Evolutionary conservation across 2,797 vertebrate species (phyloP).

Genomic region (Xiphophorus birchmanni): DNA sequence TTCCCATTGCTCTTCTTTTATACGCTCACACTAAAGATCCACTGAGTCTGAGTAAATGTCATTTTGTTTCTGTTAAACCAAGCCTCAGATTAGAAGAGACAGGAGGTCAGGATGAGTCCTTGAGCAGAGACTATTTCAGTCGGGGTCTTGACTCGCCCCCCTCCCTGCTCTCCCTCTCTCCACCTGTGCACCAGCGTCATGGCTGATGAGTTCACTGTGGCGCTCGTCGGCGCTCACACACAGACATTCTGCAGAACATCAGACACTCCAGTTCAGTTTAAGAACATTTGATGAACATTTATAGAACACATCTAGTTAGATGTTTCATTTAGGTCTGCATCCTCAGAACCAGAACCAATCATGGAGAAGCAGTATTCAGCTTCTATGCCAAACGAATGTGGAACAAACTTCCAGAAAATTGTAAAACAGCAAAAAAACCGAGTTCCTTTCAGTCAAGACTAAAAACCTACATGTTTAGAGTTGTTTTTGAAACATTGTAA

Average conservation of each 20-base stretch:
- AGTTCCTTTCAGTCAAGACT: too few species aligned
- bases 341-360: too few species aligned
- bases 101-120: slow-evolving; percentile 1
- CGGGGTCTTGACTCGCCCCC: slow-evolving; percentile 26
- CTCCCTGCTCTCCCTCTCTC: slow-evolving; percentile 5
- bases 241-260: slow-evolving; percentile 6
- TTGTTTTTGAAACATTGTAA: too few species aligned
- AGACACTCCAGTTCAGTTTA: not conserved
- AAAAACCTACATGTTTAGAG: too few species aligned
- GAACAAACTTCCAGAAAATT: too few species aligned
- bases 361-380: not conserved
- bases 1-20: not conserved
- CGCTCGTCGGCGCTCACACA: slow-evolving; percentile 28
- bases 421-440: too few species aligned
- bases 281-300: not conserved
- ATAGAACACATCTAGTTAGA: not conserved
- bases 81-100: not conserved
- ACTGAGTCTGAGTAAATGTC: not conserved
- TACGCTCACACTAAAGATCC: not conserved
- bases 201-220: slow-evolving; percentile 35
- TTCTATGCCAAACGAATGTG: too few species aligned
- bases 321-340: not conserved
- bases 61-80: not conserved
- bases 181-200: slow-evolving; percentile 41
- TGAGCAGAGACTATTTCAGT: slow-evolving; percentile 23